Percentiles rank a stretch among this genome's conserved stretches.
Conservation (phyloP, 2,888 invertebrate genomes). For the Elegia similella region DNA sequence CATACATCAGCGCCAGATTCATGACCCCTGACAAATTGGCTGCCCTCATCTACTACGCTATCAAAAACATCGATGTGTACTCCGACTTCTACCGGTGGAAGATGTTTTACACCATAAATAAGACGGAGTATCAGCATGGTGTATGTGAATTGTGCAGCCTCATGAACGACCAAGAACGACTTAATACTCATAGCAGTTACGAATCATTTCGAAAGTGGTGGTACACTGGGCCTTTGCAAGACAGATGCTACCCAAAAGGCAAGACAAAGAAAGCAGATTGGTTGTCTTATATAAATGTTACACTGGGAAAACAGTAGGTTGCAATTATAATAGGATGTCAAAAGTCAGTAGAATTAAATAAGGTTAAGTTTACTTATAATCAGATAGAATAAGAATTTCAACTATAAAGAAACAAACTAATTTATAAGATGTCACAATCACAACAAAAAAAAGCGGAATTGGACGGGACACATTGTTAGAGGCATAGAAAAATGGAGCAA, state of each 20-base stretch:
- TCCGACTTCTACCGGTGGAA: constrained; percentile 53
- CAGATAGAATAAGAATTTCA: too few relatives aligned
- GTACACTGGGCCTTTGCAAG: constrained; percentile 41
- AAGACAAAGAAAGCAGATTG: constrained; percentile 34
- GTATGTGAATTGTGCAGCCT: constrained; percentile 54
- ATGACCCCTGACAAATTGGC: constrained; percentile 41
- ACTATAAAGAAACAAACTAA: too few relatives aligned
- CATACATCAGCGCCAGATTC: constrained; percentile 49
- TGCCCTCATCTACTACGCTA: constrained; percentile 41
- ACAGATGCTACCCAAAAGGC: constrained; percentile 43
- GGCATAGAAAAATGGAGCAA: too few relatives aligned
- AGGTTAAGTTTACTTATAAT: too few relatives aligned
- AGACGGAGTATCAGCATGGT: constrained; percentile 38
- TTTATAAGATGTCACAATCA: too few relatives aligned
- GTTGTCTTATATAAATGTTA: constrained; percentile 35
- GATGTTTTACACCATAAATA: constrained; percentile 45
- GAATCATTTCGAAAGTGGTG: constrained; percentile 59
- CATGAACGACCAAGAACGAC: constrained; percentile 41
- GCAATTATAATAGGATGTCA: too few relatives aligned
- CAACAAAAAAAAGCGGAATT: too few relatives aligned
- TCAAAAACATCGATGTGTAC: constrained; percentile 43
- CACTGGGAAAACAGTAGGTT: background rate
- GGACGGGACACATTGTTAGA: too few relatives aligned
- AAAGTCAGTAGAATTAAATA: too few relatives aligned
- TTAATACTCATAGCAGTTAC: constrained; percentile 33